Conservation (phyloP, 1,140 invertebrate genomes). For the Pectinophora gossypiella region DNA sequence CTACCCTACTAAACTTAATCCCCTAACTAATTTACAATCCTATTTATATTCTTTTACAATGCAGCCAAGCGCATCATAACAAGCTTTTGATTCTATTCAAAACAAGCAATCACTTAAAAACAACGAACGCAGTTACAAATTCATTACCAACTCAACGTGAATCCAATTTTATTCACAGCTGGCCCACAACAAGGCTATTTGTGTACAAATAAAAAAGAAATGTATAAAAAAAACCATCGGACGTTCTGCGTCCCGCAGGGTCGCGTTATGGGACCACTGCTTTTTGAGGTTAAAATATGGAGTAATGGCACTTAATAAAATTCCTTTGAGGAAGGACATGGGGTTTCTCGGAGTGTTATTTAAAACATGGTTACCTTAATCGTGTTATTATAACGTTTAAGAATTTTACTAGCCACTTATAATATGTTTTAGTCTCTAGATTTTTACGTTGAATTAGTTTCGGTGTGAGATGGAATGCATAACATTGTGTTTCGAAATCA, state of each 20-base stretch:
- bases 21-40: too few species aligned
- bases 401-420: slow-evolving; percentile 5
- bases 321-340: slow-evolving; percentile 33
- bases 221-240: slow-evolving; percentile 40
- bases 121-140: slow-evolving; percentile 46
- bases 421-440: slow-evolving; percentile 20
- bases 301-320: slow-evolving; percentile 66
- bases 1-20: too few species aligned
- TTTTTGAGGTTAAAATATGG: slow-evolving; percentile 48
- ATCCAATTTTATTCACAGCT: slow-evolving; percentile 66
- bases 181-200: slow-evolving; percentile 44
- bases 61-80: neutral
- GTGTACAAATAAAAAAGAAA: slow-evolving; percentile 21
- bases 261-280: slow-evolving; percentile 22
- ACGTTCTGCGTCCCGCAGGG: slow-evolving; percentile 39
- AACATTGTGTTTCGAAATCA: too few species aligned
- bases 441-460: too few species aligned
- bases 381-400: neutral
- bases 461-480: too few species aligned
- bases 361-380: neutral
- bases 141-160: slow-evolving; percentile 56
- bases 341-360: slow-evolving; percentile 1
- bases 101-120: neutral
- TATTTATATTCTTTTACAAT: neutral
- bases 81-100: slow-evolving; percentile 2